Percentiles rank a stretch among this genome's conserved stretches.
phyloP scores from a whole-genome alignment of 2,888 invertebrate species.

The Lordiphosa fenestrarum region DNA sequence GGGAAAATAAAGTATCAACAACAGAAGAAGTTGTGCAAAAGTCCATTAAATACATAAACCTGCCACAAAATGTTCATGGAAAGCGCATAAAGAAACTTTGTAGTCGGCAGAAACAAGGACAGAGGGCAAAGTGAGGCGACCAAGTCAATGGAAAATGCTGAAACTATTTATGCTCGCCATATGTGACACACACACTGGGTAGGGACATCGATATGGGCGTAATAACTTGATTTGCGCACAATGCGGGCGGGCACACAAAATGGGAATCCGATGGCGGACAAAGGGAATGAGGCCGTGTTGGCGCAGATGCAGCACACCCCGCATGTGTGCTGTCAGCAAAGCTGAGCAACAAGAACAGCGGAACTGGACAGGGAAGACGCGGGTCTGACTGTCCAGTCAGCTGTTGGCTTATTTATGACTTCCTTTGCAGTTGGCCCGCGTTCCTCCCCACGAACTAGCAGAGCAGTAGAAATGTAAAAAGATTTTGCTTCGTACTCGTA shows the following conservation, averaged over 20 bases:
- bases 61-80: slow-evolving; percentile 75
- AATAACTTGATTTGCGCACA: slow-evolving; percentile 72
- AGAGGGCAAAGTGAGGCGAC: slow-evolving; percentile 31
- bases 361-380: slow-evolving; percentile 35
- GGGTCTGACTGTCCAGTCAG: slow-evolving; percentile 63
- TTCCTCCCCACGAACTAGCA: too few relatives aligned
- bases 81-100: slow-evolving; percentile 75
- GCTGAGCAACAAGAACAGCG: slow-evolving; percentile 5
- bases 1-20: slow-evolving; percentile 16
- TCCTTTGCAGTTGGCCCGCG: slow-evolving; percentile 42
- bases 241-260: slow-evolving; percentile 45
- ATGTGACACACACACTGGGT: slow-evolving; percentile 53
- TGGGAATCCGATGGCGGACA: slow-evolving; percentile 2
- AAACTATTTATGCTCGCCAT: slow-evolving; percentile 71
- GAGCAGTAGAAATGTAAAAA: slow-evolving; percentile 49
- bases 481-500: slow-evolving; percentile 30
- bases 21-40: slow-evolving; percentile 65
- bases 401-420: slow-evolving; percentile 67
- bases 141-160: slow-evolving; percentile 59
- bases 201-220: slow-evolving; percentile 32
- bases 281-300: slow-evolving; percentile 22
- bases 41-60: slow-evolving; percentile 79
- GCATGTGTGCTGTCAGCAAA: slow-evolving; percentile 37
- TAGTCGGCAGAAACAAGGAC: slow-evolving; percentile 24
- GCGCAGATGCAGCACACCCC: slow-evolving; percentile 64